These are phyloP conservation scores for Psittacara wagleri DNA, from an alignment of 2,113 vertebrate genomes.

Conservation along the genomic window DNA sequence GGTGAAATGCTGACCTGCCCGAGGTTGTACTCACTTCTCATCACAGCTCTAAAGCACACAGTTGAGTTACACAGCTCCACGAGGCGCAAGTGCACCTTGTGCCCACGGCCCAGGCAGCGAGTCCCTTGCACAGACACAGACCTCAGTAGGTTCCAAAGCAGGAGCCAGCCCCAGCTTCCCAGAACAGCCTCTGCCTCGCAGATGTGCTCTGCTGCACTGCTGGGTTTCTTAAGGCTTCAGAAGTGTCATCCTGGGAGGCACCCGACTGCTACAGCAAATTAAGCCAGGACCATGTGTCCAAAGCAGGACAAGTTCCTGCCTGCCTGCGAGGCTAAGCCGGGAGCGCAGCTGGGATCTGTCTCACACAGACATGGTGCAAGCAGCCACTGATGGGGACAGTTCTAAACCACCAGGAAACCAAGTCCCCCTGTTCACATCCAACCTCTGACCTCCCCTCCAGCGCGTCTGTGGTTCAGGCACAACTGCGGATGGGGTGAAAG, in stretches of 20 bases:
- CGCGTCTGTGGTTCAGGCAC: neutral
- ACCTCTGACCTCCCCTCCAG: neutral
- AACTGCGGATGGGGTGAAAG: neutral
- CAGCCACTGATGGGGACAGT: neutral
- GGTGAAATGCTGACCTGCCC: neutral
- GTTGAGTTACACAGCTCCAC: neutral
- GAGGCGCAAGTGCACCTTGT: accelerated
- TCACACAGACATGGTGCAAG: neutral
- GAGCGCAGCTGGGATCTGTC: neutral
- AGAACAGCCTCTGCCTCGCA: neutral
- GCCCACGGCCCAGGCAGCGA: neutral
- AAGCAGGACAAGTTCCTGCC: neutral
- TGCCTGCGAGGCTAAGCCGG: neutral
- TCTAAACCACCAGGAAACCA: neutral
- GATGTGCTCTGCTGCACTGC: neutral
- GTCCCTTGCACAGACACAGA: neutral
- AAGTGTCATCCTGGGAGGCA: neutral
- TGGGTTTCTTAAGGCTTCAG: neutral
- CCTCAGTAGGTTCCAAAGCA: neutral
- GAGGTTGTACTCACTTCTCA: accelerated
- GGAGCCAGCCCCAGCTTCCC: neutral
- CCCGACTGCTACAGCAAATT: neutral
- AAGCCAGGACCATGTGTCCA: neutral
- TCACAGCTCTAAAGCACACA: accelerated
- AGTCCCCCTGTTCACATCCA: neutral